Conservation (phyloP, 2,888 invertebrate species). For the Pachliopta kotzebuea region DNA sequence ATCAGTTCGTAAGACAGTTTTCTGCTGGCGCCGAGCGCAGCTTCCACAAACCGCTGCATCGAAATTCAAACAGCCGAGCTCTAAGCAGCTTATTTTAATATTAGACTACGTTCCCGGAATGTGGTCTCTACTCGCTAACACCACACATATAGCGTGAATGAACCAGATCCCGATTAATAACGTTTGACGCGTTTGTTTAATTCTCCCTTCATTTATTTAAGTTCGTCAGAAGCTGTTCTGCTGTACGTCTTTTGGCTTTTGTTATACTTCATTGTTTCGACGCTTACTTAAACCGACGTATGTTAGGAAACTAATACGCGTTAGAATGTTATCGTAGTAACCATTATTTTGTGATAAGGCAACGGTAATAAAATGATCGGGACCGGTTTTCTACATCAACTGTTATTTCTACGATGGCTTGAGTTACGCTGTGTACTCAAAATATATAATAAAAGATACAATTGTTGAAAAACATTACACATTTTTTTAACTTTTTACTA, state of each 20-base stretch:
- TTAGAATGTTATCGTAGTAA: neutral
- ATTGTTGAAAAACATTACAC: too few relatives aligned
- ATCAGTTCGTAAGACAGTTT: neutral
- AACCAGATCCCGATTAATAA: constrained; percentile 22
- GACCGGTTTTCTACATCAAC: constrained; percentile 6
- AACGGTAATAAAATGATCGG: neutral
- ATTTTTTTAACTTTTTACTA: too few relatives aligned
- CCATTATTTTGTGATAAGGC: neutral
- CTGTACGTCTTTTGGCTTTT: constrained; percentile 1
- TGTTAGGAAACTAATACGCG: neutral
- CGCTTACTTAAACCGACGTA: neutral
- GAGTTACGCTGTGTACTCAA: too few relatives aligned
- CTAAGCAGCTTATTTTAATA: constrained; percentile 43
- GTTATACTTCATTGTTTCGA: constrained; percentile 6
- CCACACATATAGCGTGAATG: constrained; percentile 21
- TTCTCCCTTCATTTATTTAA: constrained; percentile 21
- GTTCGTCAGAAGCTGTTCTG: constrained; percentile 3
- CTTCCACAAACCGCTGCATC: constrained; percentile 9
- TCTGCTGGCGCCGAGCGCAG: neutral
- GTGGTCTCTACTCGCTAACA: constrained; percentile 30
- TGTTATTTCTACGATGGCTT: neutral
- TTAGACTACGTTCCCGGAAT: constrained; percentile 51
- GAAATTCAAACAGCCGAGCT: constrained; percentile 15
- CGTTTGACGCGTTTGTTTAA: constrained; percentile 14
- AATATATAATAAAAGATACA: too few relatives aligned